Evolutionary conservation across 2,797 vertebrate genomes (phyloP).

Genomic region (Danio albolineatus): DNA sequence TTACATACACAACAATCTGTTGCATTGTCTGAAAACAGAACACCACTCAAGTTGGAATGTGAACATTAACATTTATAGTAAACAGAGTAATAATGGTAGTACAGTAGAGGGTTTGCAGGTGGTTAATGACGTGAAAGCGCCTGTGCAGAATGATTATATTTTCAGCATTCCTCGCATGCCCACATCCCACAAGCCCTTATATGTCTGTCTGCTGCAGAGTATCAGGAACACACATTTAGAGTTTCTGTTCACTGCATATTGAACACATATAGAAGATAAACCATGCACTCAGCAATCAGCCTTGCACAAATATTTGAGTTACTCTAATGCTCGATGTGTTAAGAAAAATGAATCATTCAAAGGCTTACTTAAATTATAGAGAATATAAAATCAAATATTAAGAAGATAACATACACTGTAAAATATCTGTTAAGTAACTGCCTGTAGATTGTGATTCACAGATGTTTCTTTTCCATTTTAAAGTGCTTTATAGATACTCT

Average conservation of each 20-base stretch:
- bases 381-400: too few relatives aligned
- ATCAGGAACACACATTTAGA: conserved; percentile 3
- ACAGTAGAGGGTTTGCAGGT: not conserved
- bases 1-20: not conserved
- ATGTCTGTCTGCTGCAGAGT: not conserved
- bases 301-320: not conserved
- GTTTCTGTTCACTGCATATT: not conserved
- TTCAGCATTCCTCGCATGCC: conserved; percentile 11
- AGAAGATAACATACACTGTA: too few relatives aligned
- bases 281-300: not conserved
- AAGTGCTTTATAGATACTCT: too few relatives aligned
- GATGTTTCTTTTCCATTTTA: too few relatives aligned
- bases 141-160: not conserved
- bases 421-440: too few relatives aligned
- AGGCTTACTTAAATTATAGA: too few relatives aligned
- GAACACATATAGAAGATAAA: not conserved
- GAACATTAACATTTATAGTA: not conserved
- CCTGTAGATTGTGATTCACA: too few relatives aligned
- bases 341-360: not conserved
- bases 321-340: not conserved
- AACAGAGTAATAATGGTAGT: not conserved
- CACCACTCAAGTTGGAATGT: not conserved
- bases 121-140: not conserved
- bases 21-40: not conserved
- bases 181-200: not conserved